Evolutionary conservation across 1,140 invertebrate species (phyloP).

Genomic region (Psix sp.): DNA sequence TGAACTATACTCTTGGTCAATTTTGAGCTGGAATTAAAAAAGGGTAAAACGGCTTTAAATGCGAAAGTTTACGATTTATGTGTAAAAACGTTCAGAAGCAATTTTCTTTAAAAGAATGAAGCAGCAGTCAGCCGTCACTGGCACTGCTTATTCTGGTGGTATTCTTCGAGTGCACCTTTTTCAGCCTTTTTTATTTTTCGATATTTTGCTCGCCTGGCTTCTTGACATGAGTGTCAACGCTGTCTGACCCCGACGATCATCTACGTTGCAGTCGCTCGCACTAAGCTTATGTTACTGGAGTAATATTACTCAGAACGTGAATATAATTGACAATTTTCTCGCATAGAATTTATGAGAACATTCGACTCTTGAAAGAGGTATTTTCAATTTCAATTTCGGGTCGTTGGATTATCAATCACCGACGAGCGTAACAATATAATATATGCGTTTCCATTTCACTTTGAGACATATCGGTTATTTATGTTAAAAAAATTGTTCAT

Average conservation of each 20-base stretch:
- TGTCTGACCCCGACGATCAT: slow-evolving; percentile 42
- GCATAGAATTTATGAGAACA: slow-evolving; percentile 43
- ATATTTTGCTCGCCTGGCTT: slow-evolving; percentile 43
- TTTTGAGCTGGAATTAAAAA: too few relatives aligned
- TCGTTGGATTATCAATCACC: slow-evolving; percentile 44
- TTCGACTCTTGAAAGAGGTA: slow-evolving; percentile 24
- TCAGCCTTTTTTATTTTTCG: slow-evolving; percentile 28
- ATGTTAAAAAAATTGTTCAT: slow-evolving; percentile 16
- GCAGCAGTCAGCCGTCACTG: slow-evolving; percentile 37
- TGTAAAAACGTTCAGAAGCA: slow-evolving; percentile 39
- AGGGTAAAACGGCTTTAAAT: too few relatives aligned
- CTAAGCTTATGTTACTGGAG: slow-evolving; percentile 34
- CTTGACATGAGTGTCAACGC: slow-evolving; percentile 45
- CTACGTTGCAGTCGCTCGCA: slow-evolving; percentile 20
- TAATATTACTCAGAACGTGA: slow-evolving; percentile 36
- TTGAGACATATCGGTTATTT: slow-evolving; percentile 30
- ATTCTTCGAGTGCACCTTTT: slow-evolving; percentile 22
- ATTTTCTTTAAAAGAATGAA: slow-evolving; percentile 24
- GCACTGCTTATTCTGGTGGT: slow-evolving; percentile 30
- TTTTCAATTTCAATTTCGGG: slow-evolving; percentile 48
- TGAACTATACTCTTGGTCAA: too few relatives aligned
- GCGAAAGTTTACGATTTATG: slow-evolving; percentile 26
- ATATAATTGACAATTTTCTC: slow-evolving; percentile 53
- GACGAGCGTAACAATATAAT: slow-evolving; percentile 32
- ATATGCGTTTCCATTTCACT: slow-evolving; percentile 20